Base-by-base conservation (phyloP, 2,888 invertebrate genomes). In the Nowickia ferox region DNA sequence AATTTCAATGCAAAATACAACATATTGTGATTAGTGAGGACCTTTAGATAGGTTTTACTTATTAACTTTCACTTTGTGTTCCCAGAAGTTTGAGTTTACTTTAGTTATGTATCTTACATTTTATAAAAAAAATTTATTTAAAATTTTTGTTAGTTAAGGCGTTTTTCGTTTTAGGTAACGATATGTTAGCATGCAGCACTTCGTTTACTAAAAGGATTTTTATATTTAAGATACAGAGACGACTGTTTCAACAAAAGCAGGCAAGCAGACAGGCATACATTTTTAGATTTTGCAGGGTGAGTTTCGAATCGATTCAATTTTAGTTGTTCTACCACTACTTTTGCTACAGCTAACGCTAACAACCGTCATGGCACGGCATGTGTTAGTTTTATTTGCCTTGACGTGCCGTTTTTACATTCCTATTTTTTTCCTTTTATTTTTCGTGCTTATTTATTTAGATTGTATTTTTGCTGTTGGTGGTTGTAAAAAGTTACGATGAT, bases 311-410 rank as follows among this genome's bases (percentile, higher is more conserved):
- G 83, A 83, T 79, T 86, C 71, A 72, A 66, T 86, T 83, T 79
- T 72, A 72, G 86, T 83, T 79, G 61, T 66, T 72, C 61, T 63
- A 74, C 79, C 48, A 78, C 66, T 74, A 51, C 30, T 44, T 53
- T 65, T 63, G 65, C 44, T 75, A 40, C 76, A 51, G 55, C 74
- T 51, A 63, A 40, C 22, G 69, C 46, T 86, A 83, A 86, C 30
- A 30, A 76, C 83, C 61, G 72, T 79, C 76, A 65, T 79, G 72
- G 76, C 65, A 83, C 76, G 86, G 76, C 83, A 86, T 86, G 82
- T 86, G 85, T 82, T 30, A n/a, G n/a, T 30, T 2, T 30, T 86
- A 85, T 86, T 75, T 86, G 78, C 78, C 82, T 86, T 86, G 83
- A 76, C 75, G 82, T 83, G 79, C 83, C 81, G 63, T 85, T 84